A percentile compares a stretch with the other conserved stretches of the same genome.
These are phyloP conservation scores for Heterotilapia buettikoferi DNA, from an alignment of 2,113 vertebrate genomes.

Conservation along the genomic window DNA sequence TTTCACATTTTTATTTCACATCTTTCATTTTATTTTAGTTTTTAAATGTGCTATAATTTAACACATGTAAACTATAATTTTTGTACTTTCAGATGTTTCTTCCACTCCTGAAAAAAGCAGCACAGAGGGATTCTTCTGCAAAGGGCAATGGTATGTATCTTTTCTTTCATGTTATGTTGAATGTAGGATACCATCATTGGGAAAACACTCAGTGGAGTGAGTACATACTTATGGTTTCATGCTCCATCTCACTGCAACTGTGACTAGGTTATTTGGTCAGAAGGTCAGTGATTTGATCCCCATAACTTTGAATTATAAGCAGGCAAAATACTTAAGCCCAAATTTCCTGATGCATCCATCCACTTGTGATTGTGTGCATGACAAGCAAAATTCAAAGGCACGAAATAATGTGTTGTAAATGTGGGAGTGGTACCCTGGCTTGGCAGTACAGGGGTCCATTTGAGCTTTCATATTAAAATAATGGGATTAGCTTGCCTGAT, in stretches of 20 bases:
- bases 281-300: background rate
- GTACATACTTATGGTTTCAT: background rate
- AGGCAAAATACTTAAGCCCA: background rate
- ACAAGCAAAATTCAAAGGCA: background rate
- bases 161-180: background rate
- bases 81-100: constrained; percentile 1
- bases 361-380: background rate
- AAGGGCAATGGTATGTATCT: background rate
- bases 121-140: background rate
- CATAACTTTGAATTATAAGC: background rate
- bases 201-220: background rate
- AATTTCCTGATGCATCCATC: background rate
- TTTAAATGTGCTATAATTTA: background rate
- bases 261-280: background rate
- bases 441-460: background rate
- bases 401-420: background rate
- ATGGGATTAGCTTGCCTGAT: background rate
- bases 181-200: background rate
- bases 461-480: background rate
- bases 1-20: background rate
- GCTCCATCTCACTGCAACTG: background rate
- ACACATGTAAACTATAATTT: background rate
- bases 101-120: constrained; percentile 30
- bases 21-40: background rate
- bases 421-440: background rate